Evolutionary conservation across 2,888 invertebrate genomes (phyloP), one percentile per base, ranked within the genome.

Genomic region (Sphaerophoria taeniata): DNA sequence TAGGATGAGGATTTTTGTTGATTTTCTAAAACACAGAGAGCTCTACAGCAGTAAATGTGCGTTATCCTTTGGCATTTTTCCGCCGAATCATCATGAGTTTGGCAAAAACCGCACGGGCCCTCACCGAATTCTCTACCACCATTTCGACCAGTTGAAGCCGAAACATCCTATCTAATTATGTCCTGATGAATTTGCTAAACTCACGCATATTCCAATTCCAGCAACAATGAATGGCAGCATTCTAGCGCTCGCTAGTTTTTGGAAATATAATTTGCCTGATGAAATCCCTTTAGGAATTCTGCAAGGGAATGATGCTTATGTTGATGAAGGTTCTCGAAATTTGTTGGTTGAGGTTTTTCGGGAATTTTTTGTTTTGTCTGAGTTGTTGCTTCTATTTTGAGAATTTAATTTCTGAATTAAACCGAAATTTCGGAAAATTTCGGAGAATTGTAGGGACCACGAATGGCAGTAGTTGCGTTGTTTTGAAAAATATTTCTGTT

Each of bases 91-190:
- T 24, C 24, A 24, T 24, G 24, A 24, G 47, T 39, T 77, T 58
- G n/a, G 11, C 3, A 43, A 24, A 58, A 65, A 78, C 77, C 73
- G 60, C 58, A 47, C 65, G 58, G 70, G 33, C 9, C 34, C 33
- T 12, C 14, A 39, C 53, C 53, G 9, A 63, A 63, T 78, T 74
- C 39, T 12, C 7, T 7, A 11, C 3, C 11, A 70, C 24, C 16
- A 65, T 63, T 67, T 60, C 14, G 63, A 36, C 65, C 79, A 79
- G 36, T 71, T 79, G 80, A 71, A 75, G 53, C 47, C 61, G 55
- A 75, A 75, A 75, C 67, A 77, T 77, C 61, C 55, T 69, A 69
- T 73, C 77, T 82, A 73, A 82, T 82, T 82, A 69, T 53, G 53
- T 67, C 39, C 77, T 56, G 77, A 77, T 73, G 77, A 77, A 82